Conservation (phyloP, 2,797 vertebrate genomes). For the Neoniphon sammara region DNA sequence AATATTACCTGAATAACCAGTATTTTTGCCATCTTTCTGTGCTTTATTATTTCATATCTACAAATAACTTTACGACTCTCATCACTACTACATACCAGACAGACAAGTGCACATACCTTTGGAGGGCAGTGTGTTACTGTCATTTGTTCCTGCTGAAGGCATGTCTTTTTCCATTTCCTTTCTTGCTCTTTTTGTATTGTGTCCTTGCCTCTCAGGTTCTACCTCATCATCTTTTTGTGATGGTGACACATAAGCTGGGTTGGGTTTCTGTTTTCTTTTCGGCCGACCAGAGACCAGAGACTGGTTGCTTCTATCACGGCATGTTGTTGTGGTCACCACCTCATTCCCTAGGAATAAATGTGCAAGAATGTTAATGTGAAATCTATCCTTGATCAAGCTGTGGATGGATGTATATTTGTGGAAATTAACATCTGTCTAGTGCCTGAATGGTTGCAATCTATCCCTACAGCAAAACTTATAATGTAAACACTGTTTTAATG, state of each 20-base stretch:
- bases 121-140: conserved; percentile 56
- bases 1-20: background rate
- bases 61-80: background rate
- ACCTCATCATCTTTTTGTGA: conserved; percentile 24
- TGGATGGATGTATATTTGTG: too few species aligned
- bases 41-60: background rate
- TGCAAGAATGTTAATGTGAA: background rate
- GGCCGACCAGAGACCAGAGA: conserved; percentile 29
- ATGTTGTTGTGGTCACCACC: background rate
- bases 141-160: conserved; percentile 32
- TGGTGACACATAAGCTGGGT: background rate
- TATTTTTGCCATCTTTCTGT: background rate
- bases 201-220: conserved; percentile 25
- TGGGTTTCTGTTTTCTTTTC: conserved; percentile 46
- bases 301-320: conserved; percentile 4
- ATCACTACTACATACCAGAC: background rate
- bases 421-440: too few species aligned
- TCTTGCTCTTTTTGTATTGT: conserved; percentile 37
- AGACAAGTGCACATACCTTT: conserved; percentile 78
- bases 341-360: conserved; percentile 41
- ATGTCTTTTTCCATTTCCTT: conserved; percentile 44
- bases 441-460: too few species aligned
- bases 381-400: conserved; percentile 50
- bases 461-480: too few species aligned
- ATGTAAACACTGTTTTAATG: background rate